A percentile compares a stretch with the other conserved stretches of the same genome.
Evolutionary conservation across 1,140 invertebrate species (phyloP).

Genomic region (Drosophila nasuta): DNA sequence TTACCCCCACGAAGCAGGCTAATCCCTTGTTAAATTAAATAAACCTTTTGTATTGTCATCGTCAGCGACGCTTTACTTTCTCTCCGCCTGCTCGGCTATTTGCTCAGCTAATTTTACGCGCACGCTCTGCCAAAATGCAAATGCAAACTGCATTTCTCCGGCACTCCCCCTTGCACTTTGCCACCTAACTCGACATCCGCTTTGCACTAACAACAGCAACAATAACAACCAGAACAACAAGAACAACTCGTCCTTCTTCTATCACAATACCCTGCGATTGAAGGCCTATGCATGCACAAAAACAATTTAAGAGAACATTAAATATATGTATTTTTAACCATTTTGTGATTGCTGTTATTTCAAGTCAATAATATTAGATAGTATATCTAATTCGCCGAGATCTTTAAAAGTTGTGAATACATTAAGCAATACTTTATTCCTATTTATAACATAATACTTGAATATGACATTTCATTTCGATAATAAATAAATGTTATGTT

Average conservation of each 20-base stretch:
- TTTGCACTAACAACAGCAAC: constrained; percentile 23
- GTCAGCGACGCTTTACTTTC: constrained; percentile 28
- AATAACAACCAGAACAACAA: constrained; percentile 17
- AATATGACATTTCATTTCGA: not conserved
- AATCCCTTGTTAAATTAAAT: constrained; percentile 64
- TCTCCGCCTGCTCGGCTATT: constrained; percentile 24
- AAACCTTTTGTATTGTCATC: constrained; percentile 57
- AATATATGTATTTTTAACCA: too few relatives aligned
- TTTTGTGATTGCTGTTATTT: too few relatives aligned
- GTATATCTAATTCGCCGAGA: too few relatives aligned
- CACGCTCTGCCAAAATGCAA: constrained; percentile 58
- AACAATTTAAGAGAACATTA: not conserved
- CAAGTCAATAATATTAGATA: too few relatives aligned
- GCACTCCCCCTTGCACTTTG: not conserved
- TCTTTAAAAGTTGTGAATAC: too few relatives aligned
- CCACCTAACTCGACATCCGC: constrained; percentile 36
- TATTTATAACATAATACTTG: too few relatives aligned
- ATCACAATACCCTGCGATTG: not conserved
- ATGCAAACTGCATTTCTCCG: constrained; percentile 41
- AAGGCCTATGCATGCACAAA: not conserved
- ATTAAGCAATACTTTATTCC: too few relatives aligned
- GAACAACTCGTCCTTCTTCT: constrained; percentile 13
- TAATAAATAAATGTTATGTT: not conserved
- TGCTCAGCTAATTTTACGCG: constrained; percentile 45
- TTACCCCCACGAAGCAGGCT: constrained; percentile 2